Evolutionary conservation across 2,888 invertebrate species (phyloP).

Genomic region (Agrochola lota): DNA sequence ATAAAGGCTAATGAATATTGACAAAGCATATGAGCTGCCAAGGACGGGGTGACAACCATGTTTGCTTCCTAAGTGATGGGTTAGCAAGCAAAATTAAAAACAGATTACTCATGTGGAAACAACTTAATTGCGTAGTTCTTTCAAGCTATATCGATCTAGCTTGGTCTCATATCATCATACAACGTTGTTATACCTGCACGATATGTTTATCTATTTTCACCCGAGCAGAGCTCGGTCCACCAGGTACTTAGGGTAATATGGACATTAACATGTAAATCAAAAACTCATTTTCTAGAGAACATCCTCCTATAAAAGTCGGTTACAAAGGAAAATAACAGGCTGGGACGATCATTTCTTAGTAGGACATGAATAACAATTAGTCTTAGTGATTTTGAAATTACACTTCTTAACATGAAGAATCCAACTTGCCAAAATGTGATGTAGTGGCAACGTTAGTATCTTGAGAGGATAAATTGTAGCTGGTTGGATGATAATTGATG

Average conservation of each 20-base stretch:
- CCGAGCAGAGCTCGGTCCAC: no score
- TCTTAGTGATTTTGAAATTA: background rate
- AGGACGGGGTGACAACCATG: slow-evolving; percentile 5
- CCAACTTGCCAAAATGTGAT: background rate
- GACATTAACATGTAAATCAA: background rate
- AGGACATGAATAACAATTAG: background rate
- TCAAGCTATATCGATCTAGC: background rate
- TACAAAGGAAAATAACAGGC: background rate
- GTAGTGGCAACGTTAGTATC: background rate
- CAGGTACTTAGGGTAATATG: no score
- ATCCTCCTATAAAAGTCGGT: background rate
- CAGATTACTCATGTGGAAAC: slow-evolving; percentile 7
- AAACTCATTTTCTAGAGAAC: background rate
- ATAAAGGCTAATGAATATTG: slow-evolving; percentile 11
- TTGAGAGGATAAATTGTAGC: background rate
- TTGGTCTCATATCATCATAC: no score
- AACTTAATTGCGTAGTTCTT: background rate
- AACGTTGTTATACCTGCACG: no score
- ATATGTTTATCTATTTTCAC: no score
- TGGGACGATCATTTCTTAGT: background rate
- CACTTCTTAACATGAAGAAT: background rate
- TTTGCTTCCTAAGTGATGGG: slow-evolving; percentile 27
- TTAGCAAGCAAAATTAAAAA: slow-evolving; percentile 14
- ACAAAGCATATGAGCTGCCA: slow-evolving; percentile 25
- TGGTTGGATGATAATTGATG: background rate